Conservation (phyloP, 2,797 vertebrate genomes). For the Novumbra hubbsi region DNA sequence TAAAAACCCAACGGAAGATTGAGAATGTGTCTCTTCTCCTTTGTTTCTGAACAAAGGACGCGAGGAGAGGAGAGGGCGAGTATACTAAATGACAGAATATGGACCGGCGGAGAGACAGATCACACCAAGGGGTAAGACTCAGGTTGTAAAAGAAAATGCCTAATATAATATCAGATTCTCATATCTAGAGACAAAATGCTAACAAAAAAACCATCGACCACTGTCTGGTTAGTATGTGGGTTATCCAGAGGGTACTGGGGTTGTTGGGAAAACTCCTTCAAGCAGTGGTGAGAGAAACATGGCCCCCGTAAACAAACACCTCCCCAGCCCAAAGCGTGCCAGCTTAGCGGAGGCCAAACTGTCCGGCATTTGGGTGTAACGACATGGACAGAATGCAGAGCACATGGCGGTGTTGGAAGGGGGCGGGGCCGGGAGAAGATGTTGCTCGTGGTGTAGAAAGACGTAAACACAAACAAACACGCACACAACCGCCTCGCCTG, state of each 20-base stretch:
- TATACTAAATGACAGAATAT: slow-evolving; percentile 40
- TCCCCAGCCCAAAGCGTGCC: slow-evolving; percentile 56
- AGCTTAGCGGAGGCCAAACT: slow-evolving; percentile 66
- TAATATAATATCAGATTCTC: not conserved
- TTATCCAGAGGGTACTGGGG: slow-evolving; percentile 58
- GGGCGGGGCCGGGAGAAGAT: slow-evolving; percentile 23
- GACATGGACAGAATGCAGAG: slow-evolving; percentile 76
- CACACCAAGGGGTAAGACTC: slow-evolving; percentile 27
- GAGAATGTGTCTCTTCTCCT: not conserved
- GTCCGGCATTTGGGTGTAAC: slow-evolving; percentile 60
- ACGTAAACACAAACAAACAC: slow-evolving; percentile 48
- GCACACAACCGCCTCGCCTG: slow-evolving; percentile 65
- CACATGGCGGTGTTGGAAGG: slow-evolving; percentile 61
- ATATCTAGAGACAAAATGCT: slow-evolving; percentile 5
- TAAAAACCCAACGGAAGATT: slow-evolving; percentile 47
- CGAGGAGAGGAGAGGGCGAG: not conserved
- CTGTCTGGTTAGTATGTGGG: slow-evolving; percentile 31
- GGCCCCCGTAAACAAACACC: slow-evolving; percentile 55
- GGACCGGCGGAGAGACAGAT: slow-evolving; percentile 45
- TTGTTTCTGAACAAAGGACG: slow-evolving; percentile 25
- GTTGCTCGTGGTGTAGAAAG: slow-evolving; percentile 32
- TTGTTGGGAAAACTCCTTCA: slow-evolving; percentile 28
- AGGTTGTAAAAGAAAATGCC: not conserved
- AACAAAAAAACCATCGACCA: no score
- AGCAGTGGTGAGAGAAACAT: slow-evolving; percentile 6